phyloP scores from a whole-genome alignment of 1,140 invertebrate genomes.

The Ladona fulva region DNA sequence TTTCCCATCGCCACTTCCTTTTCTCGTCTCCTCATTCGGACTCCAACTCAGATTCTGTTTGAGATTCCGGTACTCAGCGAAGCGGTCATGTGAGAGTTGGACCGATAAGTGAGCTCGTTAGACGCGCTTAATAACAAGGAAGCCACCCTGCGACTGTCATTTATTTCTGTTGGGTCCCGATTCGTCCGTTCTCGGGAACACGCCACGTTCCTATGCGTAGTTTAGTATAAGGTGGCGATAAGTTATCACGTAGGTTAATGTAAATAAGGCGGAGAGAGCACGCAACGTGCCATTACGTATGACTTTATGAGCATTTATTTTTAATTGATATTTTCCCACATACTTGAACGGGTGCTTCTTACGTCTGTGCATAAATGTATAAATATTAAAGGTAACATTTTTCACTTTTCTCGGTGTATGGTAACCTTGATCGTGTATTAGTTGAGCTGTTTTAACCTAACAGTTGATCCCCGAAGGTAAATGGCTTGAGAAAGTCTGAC shows the following conservation, averaged over 20 bases:
- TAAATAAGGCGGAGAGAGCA: background rate
- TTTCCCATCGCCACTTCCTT: no score
- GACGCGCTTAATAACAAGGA: constrained; percentile 8
- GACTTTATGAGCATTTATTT: no score
- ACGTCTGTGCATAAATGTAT: no score
- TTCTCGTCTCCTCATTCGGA: background rate
- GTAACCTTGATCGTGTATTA: no score
- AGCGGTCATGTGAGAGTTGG: background rate
- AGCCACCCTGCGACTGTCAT: constrained; percentile 1
- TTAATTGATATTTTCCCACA: no score
- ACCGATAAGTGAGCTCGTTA: constrained; percentile 4
- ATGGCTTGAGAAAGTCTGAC: no score
- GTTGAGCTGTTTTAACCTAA: no score
- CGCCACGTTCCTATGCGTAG: background rate
- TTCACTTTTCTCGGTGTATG: no score
- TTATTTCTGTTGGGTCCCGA: background rate
- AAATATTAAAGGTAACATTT: no score
- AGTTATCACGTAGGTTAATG: background rate
- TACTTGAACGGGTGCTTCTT: no score
- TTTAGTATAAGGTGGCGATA: background rate
- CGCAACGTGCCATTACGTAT: background rate
- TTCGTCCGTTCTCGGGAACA: background rate
- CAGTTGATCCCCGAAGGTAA: no score
- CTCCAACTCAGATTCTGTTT: background rate
- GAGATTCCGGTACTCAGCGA: background rate